Evolutionary conservation across 1,140 invertebrate genomes (phyloP).

Genomic region (Drosophila hydei): DNA sequence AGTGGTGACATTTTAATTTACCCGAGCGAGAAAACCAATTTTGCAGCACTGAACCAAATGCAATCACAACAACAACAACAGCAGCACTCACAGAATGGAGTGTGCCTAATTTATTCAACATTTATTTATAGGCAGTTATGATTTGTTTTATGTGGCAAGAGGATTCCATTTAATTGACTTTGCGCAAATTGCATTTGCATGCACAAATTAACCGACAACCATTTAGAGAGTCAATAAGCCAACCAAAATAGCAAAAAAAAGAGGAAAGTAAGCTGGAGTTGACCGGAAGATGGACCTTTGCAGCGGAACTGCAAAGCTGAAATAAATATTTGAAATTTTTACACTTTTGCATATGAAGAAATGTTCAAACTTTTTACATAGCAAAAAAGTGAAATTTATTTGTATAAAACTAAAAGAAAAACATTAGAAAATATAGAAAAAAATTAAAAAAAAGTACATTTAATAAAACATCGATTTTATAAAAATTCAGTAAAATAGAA

Average conservation of each 20-base stretch:
- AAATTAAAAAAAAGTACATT: too few relatives aligned
- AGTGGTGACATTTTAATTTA: slow-evolving; percentile 81
- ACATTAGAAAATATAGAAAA: too few relatives aligned
- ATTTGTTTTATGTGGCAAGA: slow-evolving; percentile 60
- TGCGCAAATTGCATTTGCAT: slow-evolving; percentile 72
- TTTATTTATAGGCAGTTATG: slow-evolving; percentile 79
- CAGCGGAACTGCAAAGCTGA: too few relatives aligned
- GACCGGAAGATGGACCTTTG: too few relatives aligned
- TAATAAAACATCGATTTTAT: too few relatives aligned
- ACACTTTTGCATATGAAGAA: too few relatives aligned
- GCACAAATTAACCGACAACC: slow-evolving; percentile 60
- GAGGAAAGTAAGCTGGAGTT: too few relatives aligned
- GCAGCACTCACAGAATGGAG: slow-evolving; percentile 5
- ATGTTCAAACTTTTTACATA: too few relatives aligned
- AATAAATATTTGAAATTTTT: too few relatives aligned
- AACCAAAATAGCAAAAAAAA: not conserved
- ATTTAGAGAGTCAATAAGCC: slow-evolving; percentile 20
- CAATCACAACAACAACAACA: slow-evolving; percentile 13
- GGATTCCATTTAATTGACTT: slow-evolving; percentile 67
- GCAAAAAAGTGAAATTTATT: too few relatives aligned
- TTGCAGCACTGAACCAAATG: slow-evolving; percentile 63
- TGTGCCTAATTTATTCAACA: slow-evolving; percentile 72
- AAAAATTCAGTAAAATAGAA: too few relatives aligned
- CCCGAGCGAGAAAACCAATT: slow-evolving; percentile 78
- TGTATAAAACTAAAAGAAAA: too few relatives aligned